These are phyloP conservation scores for Heliconius ismenius DNA, from an alignment of 2,888 invertebrate species.

Conservation along the genomic window DNA sequence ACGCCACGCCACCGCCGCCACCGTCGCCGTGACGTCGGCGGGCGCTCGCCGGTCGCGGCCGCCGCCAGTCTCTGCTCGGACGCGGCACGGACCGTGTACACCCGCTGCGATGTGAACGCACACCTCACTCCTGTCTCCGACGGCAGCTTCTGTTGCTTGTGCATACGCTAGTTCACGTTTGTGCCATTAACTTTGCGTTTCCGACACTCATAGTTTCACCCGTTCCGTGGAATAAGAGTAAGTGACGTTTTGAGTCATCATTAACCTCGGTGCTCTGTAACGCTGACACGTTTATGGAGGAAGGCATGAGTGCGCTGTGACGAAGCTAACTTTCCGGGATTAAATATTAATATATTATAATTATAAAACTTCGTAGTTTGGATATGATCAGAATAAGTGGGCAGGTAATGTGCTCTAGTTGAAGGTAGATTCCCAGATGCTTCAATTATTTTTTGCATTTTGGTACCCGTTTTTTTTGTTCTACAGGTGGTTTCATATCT, in stretches of 20 bases:
- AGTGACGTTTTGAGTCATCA: conserved; percentile 71
- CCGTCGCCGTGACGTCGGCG: conserved; percentile 31
- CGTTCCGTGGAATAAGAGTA: conserved; percentile 65
- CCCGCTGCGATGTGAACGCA: conserved; percentile 80
- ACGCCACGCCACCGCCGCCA: conserved; percentile 61
- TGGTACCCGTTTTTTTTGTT: conserved; percentile 11
- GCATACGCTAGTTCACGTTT: conserved; percentile 59
- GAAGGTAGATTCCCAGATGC: conserved; percentile 19
- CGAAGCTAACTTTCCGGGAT: conserved; percentile 56
- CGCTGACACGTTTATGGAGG: conserved; percentile 60
- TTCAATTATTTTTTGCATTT: conserved; percentile 29
- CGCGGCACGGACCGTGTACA: conserved; percentile 79
- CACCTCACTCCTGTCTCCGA: conserved; percentile 72
- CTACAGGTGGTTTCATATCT: conserved; percentile 35
- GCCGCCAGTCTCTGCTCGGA: conserved; percentile 74
- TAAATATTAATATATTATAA: conserved; percentile 47
- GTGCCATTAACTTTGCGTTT: conserved; percentile 65
- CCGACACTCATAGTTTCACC: conserved; percentile 52
- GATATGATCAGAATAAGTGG: conserved; percentile 60
- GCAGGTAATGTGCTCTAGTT: conserved; percentile 54
- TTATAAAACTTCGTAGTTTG: conserved; percentile 50
- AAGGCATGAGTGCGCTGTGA: conserved; percentile 59
- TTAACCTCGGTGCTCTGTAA: conserved; percentile 61
- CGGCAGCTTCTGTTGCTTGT: conserved; percentile 73
- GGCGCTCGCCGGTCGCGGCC: conserved; percentile 31